Evolutionary conservation across 2,888 invertebrate species (phyloP).

Genomic region (Drosophila antonietae): DNA sequence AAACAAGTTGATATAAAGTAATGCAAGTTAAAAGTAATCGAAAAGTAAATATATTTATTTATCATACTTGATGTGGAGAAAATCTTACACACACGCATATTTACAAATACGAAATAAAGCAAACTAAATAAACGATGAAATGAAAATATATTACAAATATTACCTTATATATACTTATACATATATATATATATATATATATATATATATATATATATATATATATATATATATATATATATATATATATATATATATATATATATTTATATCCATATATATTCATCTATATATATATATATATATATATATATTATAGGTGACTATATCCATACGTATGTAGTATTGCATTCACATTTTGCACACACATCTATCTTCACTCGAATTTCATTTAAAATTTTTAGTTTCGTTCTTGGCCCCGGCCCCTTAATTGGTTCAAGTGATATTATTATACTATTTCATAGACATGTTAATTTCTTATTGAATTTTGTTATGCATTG

Average conservation of each 20-base stretch:
- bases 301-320: background rate
- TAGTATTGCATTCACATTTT: conserved; percentile 48
- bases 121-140: conserved; percentile 57
- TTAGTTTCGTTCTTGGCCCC: conserved; percentile 18
- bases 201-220: background rate
- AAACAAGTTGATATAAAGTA: conserved; percentile 58
- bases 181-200: conserved; percentile 15
- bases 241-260: conserved; percentile 12
- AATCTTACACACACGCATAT: conserved; percentile 65
- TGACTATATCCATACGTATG: conserved; percentile 33
- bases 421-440: conserved; percentile 55
- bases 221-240: conserved; percentile 1
- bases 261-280: conserved; percentile 5
- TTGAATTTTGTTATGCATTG: conserved; percentile 44
- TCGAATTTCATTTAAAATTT: conserved; percentile 16
- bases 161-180: conserved; percentile 46
- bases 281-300: background rate
- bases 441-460: conserved; percentile 59
- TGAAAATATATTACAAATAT: conserved; percentile 62
- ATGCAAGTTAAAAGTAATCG: conserved; percentile 41
- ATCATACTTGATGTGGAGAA: conserved; percentile 55
- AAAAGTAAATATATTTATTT: conserved; percentile 62
- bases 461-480: conserved; percentile 38
- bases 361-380: conserved; percentile 4
- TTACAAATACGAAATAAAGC: conserved; percentile 60